Evolutionary conservation across 2,888 invertebrate species (phyloP).

Genomic region (Poecilus cupreus): DNA sequence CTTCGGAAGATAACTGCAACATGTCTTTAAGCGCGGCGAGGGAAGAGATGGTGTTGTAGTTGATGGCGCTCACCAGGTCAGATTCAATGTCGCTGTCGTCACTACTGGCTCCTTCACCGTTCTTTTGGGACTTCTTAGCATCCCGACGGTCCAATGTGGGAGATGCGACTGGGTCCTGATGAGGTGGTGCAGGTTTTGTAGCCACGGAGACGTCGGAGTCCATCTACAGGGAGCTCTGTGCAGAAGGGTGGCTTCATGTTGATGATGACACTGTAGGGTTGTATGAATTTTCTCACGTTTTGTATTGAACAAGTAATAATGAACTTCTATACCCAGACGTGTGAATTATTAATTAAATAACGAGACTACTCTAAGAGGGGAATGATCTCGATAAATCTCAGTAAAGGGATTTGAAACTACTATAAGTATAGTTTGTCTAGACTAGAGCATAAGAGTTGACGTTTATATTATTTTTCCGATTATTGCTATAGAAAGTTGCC

Average conservation of each 20-base stretch:
- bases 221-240: constrained; percentile 61
- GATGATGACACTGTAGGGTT: not conserved
- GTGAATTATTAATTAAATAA: too few species aligned
- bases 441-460: too few species aligned
- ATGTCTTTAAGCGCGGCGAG: constrained; percentile 82
- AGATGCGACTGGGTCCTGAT: constrained; percentile 39
- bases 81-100: constrained; percentile 78
- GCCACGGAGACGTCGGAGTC: constrained; percentile 64
- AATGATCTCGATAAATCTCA: too few species aligned
- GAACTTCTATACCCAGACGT: too few species aligned
- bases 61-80: constrained; percentile 80
- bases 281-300: constrained; percentile 39
- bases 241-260: not conserved
- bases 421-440: too few species aligned
- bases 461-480: too few species aligned
- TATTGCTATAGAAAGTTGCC: too few species aligned
- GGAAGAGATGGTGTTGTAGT: constrained; percentile 82
- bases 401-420: too few species aligned
- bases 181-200: constrained; percentile 53
- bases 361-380: too few species aligned
- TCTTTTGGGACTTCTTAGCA: constrained; percentile 45
- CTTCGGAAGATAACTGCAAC: constrained; percentile 77
- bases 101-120: constrained; percentile 62
- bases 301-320: not conserved
- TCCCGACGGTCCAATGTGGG: constrained; percentile 36